A percentile compares a stretch with the other conserved stretches of the same genome.
These are phyloP conservation scores for Linnaemya tessellans DNA, from an alignment of 2,888 invertebrate species.

Conservation along the genomic window DNA sequence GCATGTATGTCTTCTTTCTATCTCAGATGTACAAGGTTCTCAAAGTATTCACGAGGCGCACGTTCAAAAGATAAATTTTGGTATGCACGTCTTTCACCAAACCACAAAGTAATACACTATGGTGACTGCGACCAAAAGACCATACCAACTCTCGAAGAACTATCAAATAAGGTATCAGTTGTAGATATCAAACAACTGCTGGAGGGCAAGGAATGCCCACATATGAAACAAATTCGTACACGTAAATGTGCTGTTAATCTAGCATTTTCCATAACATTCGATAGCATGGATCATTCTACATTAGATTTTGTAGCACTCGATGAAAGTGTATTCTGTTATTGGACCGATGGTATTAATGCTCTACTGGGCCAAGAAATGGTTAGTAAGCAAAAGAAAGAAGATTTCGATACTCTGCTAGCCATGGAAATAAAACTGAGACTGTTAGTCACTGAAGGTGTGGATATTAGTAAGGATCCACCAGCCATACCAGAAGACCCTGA, in stretches of 20 bases:
- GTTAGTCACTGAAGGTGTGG: slow-evolving; percentile 96
- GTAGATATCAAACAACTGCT: slow-evolving; percentile 94
- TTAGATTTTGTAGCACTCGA: slow-evolving; percentile 97
- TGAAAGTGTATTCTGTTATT: slow-evolving; percentile 93
- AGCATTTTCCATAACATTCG: too few species aligned
- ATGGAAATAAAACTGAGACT: slow-evolving; percentile 98
- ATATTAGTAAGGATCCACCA: too few species aligned
- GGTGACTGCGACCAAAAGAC: slow-evolving; percentile 98
- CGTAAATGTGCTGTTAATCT: slow-evolving; percentile 92
- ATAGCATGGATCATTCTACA: slow-evolving; percentile 91
- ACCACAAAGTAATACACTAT: slow-evolving; percentile 97
- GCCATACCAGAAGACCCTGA: too few species aligned
- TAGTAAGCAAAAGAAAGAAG: too few species aligned
- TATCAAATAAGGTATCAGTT: slow-evolving; percentile 93
- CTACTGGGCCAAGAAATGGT: too few species aligned
- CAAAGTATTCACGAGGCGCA: slow-evolving; percentile 94
- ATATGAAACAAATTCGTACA: slow-evolving; percentile 93
- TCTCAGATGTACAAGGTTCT: slow-evolving; percentile 88
- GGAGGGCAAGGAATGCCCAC: slow-evolving; percentile 96
- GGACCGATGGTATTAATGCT: slow-evolving; percentile 98
- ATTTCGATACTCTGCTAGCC: slow-evolving; percentile 94
- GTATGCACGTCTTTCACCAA: slow-evolving; percentile 96
- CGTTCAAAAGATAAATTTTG: slow-evolving; percentile 97
- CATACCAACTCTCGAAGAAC: slow-evolving; percentile 93
- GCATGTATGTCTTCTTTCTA: not conserved